Percentiles rank a stretch among this genome's conserved stretches.
phyloP scores from a whole-genome alignment of 2,113 vertebrate genomes.

The Lamprologus ornatipinnis region DNA sequence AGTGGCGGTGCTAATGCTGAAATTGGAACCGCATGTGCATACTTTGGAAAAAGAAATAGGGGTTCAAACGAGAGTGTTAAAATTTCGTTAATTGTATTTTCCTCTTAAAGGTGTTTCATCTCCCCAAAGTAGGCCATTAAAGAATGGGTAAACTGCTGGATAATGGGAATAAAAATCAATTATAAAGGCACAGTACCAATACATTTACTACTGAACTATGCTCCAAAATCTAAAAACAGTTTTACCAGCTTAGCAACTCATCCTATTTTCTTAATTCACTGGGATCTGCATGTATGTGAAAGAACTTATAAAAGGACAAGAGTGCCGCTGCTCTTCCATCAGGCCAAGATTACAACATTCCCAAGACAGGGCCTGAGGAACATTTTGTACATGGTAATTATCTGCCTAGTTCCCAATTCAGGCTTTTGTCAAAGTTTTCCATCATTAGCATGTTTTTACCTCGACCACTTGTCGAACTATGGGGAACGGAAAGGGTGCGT shows the following conservation, averaged over 20 bases:
- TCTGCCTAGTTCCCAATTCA: neutral
- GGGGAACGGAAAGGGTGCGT: neutral
- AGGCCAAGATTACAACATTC: neutral
- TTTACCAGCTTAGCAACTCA: neutral
- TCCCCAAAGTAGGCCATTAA: slow-evolving; percentile 15
- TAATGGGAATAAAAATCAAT: slow-evolving; percentile 8
- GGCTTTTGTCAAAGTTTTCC: neutral
- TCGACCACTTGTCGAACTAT: neutral
- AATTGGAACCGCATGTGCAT: slow-evolving; percentile 57
- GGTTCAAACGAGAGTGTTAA: slow-evolving; percentile 51
- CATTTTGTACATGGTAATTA: neutral
- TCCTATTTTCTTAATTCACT: neutral
- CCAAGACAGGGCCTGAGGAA: neutral
- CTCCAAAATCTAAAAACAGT: neutral
- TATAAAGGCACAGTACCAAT: neutral
- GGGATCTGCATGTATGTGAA: neutral
- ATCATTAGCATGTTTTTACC: neutral
- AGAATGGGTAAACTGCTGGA: neutral
- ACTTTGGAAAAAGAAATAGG: slow-evolving; percentile 61
- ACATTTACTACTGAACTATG: neutral
- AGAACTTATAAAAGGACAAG: neutral
- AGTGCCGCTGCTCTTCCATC: neutral
- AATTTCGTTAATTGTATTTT: slow-evolving; percentile 50
- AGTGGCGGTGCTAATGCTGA: neutral
- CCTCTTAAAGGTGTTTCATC: slow-evolving; percentile 44